Percentiles rank a stretch among this genome's conserved stretches.
phyloP scores from a whole-genome alignment of 1,140 invertebrate genomes.

The Tetragonula clypearis region DNA sequence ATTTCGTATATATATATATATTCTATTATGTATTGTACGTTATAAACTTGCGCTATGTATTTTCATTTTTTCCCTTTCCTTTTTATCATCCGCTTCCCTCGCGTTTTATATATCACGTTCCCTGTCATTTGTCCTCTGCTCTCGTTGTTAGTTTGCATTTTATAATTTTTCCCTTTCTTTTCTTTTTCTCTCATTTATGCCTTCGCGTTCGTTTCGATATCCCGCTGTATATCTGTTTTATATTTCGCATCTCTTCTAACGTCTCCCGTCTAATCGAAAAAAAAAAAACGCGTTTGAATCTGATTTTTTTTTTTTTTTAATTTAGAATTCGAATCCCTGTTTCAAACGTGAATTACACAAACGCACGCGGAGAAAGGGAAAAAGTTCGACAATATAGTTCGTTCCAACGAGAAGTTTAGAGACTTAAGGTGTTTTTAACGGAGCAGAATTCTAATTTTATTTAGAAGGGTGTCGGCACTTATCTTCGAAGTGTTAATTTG shows the following conservation, averaged over 20 bases:
- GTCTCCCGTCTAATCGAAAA: too few species aligned
- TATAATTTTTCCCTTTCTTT: too few species aligned
- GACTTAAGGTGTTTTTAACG: background rate
- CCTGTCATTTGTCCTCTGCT: too few species aligned
- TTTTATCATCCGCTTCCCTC: background rate
- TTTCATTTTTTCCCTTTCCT: background rate
- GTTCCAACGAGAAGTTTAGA: too few species aligned
- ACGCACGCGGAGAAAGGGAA: background rate
- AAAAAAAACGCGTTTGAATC: too few species aligned
- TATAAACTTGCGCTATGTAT: background rate
- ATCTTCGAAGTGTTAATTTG: slow-evolving; percentile 64
- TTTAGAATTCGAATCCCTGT: background rate
- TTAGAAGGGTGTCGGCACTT: slow-evolving; percentile 43
- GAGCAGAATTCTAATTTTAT: background rate
- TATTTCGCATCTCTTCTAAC: too few species aligned
- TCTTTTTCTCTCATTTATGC: too few species aligned
- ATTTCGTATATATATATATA: background rate
- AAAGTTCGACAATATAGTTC: too few species aligned
- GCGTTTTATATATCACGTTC: background rate
- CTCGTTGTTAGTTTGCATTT: too few species aligned
- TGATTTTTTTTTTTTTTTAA: too few species aligned
- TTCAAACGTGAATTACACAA: background rate
- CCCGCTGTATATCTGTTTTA: too few species aligned
- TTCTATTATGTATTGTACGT: background rate
- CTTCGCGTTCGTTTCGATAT: too few species aligned